These are phyloP conservation scores for Goniozus legneri DNA, from an alignment of 1,140 invertebrate genomes.

Conservation along the genomic window DNA sequence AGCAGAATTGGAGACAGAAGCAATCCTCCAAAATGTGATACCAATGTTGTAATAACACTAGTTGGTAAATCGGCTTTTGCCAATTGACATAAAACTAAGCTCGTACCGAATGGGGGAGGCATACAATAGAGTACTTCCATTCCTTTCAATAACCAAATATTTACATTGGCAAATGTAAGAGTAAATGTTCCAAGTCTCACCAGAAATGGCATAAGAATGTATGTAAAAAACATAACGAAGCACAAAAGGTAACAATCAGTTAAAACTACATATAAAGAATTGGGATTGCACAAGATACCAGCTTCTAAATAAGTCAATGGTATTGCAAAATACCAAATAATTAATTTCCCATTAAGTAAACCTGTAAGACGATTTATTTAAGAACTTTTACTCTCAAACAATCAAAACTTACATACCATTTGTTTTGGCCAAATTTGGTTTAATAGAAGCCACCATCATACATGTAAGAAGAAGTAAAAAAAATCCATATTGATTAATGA, in stretches of 20 bases:
- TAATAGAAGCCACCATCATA: conserved; percentile 44
- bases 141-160: conserved; percentile 47
- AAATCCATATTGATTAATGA: conserved; percentile 41
- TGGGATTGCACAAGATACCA: conserved; percentile 37
- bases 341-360: conserved; percentile 40
- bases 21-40: conserved; percentile 44
- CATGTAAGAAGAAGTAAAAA: conserved; percentile 42
- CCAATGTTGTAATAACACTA: conserved; percentile 43
- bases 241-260: conserved; percentile 36
- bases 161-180: conserved; percentile 34
- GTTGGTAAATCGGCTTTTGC: conserved; percentile 45
- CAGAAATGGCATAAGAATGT: conserved; percentile 41
- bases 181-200: conserved; percentile 37
- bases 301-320: conserved; percentile 48
- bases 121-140: conserved; percentile 52
- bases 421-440: conserved; percentile 39
- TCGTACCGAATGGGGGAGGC: conserved; percentile 48
- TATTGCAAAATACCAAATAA: conserved; percentile 45
- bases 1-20: conserved; percentile 45
- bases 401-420: conserved; percentile 34
- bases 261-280: conserved; percentile 35
- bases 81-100: conserved; percentile 41
- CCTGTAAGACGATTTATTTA: conserved; percentile 29
- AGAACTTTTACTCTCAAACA: conserved; percentile 10
- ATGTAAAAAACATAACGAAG: conserved; percentile 44